Evolutionary conservation across 2,113 vertebrate genomes (phyloP).

Genomic region (Callaeas wilsoni): DNA sequence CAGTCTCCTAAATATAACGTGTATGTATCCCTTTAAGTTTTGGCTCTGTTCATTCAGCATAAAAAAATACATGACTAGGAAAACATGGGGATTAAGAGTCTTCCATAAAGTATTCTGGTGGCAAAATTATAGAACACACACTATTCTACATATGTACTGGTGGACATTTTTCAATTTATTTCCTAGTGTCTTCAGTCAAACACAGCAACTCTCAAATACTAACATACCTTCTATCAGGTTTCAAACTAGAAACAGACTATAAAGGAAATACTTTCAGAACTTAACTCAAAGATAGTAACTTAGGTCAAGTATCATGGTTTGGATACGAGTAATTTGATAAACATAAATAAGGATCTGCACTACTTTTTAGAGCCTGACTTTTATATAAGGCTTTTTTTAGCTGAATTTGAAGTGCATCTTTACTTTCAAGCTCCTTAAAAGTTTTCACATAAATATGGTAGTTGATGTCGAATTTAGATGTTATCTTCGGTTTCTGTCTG

Average conservation of each 20-base stretch:
- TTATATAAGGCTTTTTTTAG: background rate
- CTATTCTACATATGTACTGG: background rate
- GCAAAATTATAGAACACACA: background rate
- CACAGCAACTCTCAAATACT: background rate
- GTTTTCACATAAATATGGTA: background rate
- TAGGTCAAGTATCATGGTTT: background rate
- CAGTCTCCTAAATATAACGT: background rate
- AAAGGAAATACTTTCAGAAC: slow-evolving; percentile 52
- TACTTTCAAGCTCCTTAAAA: background rate
- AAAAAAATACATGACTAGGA: background rate
- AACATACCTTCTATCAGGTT: background rate
- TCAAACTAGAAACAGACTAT: slow-evolving; percentile 31
- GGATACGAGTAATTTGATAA: background rate
- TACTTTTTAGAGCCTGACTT: background rate
- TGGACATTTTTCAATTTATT: background rate
- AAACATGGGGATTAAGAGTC: background rate
- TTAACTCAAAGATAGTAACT: slow-evolving; percentile 14
- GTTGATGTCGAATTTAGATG: background rate
- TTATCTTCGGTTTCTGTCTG: slow-evolving; percentile 2
- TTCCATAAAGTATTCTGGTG: background rate
- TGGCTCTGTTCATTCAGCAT: background rate
- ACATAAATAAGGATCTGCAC: background rate
- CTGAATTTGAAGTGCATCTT: background rate
- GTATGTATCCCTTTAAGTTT: background rate
- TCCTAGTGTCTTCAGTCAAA: background rate